Evolutionary conservation across 1,140 invertebrate genomes (phyloP).

Genomic region (Nebria ingens): DNA sequence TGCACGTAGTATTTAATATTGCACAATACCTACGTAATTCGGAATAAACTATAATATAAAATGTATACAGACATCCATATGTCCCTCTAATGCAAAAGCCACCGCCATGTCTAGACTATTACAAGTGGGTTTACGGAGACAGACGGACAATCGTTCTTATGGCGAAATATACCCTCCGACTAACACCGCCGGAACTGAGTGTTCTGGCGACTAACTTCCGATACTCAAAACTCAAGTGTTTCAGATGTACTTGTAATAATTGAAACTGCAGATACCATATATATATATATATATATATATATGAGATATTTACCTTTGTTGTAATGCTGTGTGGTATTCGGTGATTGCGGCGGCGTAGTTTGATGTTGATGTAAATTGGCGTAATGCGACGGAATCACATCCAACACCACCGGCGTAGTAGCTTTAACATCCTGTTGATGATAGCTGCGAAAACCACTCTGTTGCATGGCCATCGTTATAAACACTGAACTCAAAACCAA

Average conservation of each 20-base stretch:
- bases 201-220: constrained; percentile 1
- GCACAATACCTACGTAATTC: too few species aligned
- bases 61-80: too few species aligned
- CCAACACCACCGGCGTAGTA: constrained; percentile 24
- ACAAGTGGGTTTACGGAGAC: neutral
- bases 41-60: too few species aligned
- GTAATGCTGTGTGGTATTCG: constrained; percentile 24
- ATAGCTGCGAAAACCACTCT: constrained; percentile 23
- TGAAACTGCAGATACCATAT: too few species aligned
- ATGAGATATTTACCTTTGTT: constrained; percentile 24
- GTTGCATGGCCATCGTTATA: neutral
- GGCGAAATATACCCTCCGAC: neutral
- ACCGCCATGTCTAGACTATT: neutral
- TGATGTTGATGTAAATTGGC: constrained; percentile 22
- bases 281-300: neutral
- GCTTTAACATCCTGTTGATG: constrained; percentile 24
- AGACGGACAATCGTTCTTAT: neutral
- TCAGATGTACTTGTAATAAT: too few species aligned
- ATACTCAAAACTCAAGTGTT: too few species aligned
- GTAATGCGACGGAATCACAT: constrained; percentile 29
- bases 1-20: too few species aligned
- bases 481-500: neutral
- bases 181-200: neutral
- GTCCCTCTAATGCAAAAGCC: constrained; percentile 2
- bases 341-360: constrained; percentile 28